Evolutionary conservation across 2,113 vertebrate species (phyloP), one percentile per base, ranked within the genome.

Genomic region (Rattus rattus): DNA sequence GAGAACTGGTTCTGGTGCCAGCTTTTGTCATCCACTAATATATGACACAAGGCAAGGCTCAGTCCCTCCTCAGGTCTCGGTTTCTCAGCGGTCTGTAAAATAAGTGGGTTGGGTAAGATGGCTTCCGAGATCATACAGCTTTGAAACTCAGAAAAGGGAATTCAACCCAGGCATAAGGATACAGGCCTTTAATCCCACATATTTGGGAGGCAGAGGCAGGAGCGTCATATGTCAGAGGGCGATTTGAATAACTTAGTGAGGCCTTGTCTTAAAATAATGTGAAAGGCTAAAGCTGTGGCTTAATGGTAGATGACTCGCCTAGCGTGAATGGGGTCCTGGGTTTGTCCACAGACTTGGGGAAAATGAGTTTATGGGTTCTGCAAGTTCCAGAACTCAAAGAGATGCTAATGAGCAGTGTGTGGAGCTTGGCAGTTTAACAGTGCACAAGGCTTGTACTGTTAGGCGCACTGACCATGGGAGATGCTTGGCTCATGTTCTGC

Each of bases 91-190:
- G 73, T 92, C 54, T 93, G 28, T 86, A 67, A 88, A 92, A 67
- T 69, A 70, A 80, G 76, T 52, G 43, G 17, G 9, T 76, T 88
- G 76, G 56, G n/a, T 92, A 84, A 92, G 56, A 83, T 47, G 36
- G 63, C 85, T 59, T 91, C 86, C 24, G 76, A 92, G 56, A 69
- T 19, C 43, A 54, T 54, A 88, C 80, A 90, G 22, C 17, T 63
- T 90, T 67, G 39, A 69, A 90, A 75, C 94, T 86, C 87, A 61
- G 79, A 75, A 75, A 88, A 91, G 54, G 49, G 70, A 91, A 86
- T 89, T 91, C 22, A 76, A 63, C 12, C 2, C 39, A 47, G 72
- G 52, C 19, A 33, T 76, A 56, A 43, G 63, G 54, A 12, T 76
- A 24, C 39, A 47, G 17, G 28, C 11, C 56, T 90, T 43, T 36